Base-by-base conservation (phyloP, 1,140 invertebrate genomes). In the Galendromus occidentalis region DNA sequence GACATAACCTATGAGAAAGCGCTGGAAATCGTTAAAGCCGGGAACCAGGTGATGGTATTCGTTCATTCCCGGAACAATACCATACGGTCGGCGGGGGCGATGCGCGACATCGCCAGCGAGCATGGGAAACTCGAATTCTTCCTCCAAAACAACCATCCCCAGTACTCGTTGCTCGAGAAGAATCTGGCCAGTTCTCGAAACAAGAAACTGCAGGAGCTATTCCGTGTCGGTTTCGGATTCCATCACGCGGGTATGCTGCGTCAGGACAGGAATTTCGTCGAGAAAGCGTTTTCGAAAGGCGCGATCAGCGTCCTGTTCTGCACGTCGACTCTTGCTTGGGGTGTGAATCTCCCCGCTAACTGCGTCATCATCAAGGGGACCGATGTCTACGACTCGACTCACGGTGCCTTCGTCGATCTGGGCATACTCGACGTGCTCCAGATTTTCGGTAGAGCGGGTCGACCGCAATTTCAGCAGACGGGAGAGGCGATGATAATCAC, bases 1-100 rank as follows among this genome's bases (percentile, higher is more conserved):
- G 79, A 83, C 59, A 82, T 92, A 69, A 95, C 91, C 75, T 98
- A 95, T 76, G 86, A 96, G 22, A 91, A 97, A 80, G 87, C 91
- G 5, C 70, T 85, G 0, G 82, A 88, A 14, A 87, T 91, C 80
- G 84, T 97, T 0, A 81, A 83, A 69, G 83, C 87, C 71, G 91
- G 88, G 0, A 86, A 97, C 75, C 94, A 98, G 79, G 91, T 96
- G 0, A 96, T 99, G 90, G 89, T 99, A 0, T 99, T 99, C 78
- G 96, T 99, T 0, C 95, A 98, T 76, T 90, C 94, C 0, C 79
- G 96, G 44, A 98, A 97, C 80, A 89, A 91, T 7, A 99, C 95
- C 0, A 82, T 87, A 18, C 80, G 85, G 68, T 92, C 88, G 1
- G 93, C 91, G 0, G 84, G 83, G 74, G 79, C 68, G 22, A 71